These are phyloP conservation scores for Spilarctia lutea DNA, from an alignment of 2,888 invertebrate genomes.

Conservation along the genomic window DNA sequence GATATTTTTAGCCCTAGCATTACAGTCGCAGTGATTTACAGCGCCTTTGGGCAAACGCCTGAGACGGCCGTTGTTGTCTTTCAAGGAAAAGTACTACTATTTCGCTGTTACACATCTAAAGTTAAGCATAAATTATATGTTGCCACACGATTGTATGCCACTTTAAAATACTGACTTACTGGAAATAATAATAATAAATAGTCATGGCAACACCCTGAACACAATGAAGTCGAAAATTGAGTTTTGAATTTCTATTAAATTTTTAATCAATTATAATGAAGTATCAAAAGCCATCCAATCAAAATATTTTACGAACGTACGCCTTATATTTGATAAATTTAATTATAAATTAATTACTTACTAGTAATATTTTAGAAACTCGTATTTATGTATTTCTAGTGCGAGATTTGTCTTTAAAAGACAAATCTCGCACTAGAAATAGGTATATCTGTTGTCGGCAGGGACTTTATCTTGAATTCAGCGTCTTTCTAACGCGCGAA, in stretches of 20 bases:
- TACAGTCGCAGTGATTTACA: constrained; percentile 8
- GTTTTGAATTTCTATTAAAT: no score
- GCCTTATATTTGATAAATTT: not conserved
- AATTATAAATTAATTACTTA: not conserved
- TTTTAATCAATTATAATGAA: no score
- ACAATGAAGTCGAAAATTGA: not conserved
- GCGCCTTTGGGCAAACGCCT: constrained; percentile 1
- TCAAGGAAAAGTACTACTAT: constrained; percentile 9
- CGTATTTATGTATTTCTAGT: no score
- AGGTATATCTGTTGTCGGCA: not conserved
- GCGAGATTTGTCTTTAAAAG: no score
- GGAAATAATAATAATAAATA: not conserved
- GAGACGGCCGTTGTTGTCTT: not conserved
- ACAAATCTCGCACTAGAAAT: no score
- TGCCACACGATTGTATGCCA: not conserved
- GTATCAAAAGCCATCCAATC: no score
- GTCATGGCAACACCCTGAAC: not conserved
- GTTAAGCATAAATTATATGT: not conserved
- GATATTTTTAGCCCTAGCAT: constrained; percentile 1
- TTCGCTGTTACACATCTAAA: constrained; percentile 8
- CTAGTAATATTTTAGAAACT: not conserved
- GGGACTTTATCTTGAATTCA: not conserved
- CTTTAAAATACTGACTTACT: not conserved
- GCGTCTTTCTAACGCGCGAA: not conserved
- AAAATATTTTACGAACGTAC: not conserved